Evolutionary conservation across 1,140 invertebrate genomes (phyloP).

Genomic region (Riptortus pedestris): DNA sequence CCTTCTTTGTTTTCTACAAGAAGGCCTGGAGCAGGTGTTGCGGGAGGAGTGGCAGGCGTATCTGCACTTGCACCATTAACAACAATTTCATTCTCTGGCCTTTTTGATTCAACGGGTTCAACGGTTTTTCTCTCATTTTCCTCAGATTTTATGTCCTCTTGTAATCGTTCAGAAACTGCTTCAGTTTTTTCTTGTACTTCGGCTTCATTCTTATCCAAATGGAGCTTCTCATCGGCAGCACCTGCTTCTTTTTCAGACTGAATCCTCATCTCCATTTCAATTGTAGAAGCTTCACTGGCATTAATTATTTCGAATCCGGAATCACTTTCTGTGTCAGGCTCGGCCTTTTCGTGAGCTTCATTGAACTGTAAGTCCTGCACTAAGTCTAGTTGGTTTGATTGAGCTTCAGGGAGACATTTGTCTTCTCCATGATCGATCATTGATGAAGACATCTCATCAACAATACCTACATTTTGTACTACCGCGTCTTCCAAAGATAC

Average conservation of each 20-base stretch:
- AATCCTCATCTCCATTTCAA: conserved; percentile 7
- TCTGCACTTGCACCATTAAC: conserved; percentile 2
- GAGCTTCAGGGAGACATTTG: background rate
- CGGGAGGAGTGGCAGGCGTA: conserved; percentile 23
- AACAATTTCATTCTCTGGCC: conserved; percentile 1
- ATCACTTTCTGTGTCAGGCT: background rate
- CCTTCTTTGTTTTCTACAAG: conserved; percentile 20
- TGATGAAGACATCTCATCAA: conserved; percentile 6
- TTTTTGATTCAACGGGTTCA: conserved; percentile 3
- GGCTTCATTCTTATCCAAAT: background rate
- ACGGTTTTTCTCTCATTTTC: background rate
- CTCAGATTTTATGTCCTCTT: background rate
- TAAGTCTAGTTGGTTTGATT: background rate
- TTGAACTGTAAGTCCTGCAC: background rate
- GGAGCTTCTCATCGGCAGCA: background rate
- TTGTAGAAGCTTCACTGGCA: conserved; percentile 3
- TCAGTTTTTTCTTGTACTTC: background rate
- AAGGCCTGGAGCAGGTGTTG: conserved; percentile 27
- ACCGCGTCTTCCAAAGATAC: too few species aligned
- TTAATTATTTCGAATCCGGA: conserved; percentile 11
- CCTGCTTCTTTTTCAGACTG: conserved; percentile 12
- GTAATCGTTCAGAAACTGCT: conserved; percentile 1
- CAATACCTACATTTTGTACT: too few species aligned
- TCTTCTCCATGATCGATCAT: conserved; percentile 11
- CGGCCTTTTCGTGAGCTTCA: conserved; percentile 5